Conservation (phyloP, 2,113 vertebrate genomes). For the Zosterops japonicus region DNA sequence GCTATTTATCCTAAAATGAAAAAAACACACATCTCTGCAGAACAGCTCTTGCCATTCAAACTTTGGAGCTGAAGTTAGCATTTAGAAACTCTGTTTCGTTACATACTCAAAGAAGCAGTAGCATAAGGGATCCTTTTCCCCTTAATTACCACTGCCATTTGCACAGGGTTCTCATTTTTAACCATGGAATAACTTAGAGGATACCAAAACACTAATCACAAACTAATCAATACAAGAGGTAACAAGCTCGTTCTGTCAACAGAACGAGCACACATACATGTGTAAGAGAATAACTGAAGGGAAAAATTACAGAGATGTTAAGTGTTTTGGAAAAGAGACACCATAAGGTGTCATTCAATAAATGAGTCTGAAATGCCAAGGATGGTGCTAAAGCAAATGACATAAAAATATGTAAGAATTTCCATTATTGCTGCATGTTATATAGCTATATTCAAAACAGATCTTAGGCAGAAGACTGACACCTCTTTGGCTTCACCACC, state of each 20-base stretch:
- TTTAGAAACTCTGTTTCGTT: background rate
- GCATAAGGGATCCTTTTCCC: background rate
- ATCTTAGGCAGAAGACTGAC: background rate
- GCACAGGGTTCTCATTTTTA: background rate
- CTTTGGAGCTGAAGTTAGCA: background rate
- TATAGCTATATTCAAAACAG: background rate
- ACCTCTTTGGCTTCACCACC: background rate
- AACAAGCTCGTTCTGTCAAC: background rate
- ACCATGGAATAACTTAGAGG: background rate
- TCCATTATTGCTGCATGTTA: background rate
- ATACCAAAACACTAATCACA: background rate
- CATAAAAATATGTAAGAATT: background rate
- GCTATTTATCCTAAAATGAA: background rate
- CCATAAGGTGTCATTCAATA: background rate
- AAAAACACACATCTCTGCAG: background rate
- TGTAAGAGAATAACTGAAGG: background rate
- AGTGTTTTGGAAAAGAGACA: background rate
- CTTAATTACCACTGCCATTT: background rate
- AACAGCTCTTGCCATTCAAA: background rate
- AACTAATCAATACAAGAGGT: background rate
- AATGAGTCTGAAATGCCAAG: background rate
- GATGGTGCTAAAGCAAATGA: background rate
- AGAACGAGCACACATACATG: rapidly evolving
- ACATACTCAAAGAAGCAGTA: background rate
- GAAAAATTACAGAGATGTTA: background rate